Evolutionary conservation across 2,797 vertebrate genomes (phyloP).

Genomic region (Neosalanx taihuensis): DNA sequence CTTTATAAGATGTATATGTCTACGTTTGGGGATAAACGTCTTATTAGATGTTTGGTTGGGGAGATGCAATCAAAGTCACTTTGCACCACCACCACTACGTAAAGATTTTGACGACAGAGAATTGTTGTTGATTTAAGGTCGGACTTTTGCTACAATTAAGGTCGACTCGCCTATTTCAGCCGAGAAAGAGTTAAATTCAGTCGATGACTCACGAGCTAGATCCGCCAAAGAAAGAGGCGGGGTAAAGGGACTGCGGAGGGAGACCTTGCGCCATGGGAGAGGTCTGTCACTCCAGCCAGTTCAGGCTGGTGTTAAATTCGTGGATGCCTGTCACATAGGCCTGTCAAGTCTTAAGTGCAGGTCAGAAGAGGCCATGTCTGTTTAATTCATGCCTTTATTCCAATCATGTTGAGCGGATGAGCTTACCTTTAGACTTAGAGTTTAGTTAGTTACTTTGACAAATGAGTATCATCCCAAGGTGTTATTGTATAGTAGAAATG

Average conservation of each 20-base stretch:
- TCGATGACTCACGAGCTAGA: conserved; percentile 68
- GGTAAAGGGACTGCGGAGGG: conserved; percentile 58
- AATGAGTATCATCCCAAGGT: neutral
- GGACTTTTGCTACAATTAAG: conserved; percentile 49
- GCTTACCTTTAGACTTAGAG: too few relatives aligned
- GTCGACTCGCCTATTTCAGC: neutral
- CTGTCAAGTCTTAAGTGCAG: conserved; percentile 48
- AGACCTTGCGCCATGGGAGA: conserved; percentile 10
- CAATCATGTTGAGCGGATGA: neutral
- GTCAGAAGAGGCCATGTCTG: conserved; percentile 24
- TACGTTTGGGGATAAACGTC: too few relatives aligned
- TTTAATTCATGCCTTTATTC: conserved; percentile 64
- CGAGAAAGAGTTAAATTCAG: conserved; percentile 53
- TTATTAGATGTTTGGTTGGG: too few relatives aligned
- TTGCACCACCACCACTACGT: neutral
- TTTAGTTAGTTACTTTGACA: conserved; percentile 13
- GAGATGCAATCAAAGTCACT: too few relatives aligned
- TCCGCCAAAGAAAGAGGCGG: conserved; percentile 55
- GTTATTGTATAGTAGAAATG: neutral
- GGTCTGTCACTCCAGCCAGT: conserved; percentile 22
- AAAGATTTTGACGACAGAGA: conserved; percentile 8
- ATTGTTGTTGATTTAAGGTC: conserved; percentile 23
- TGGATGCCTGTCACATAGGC: conserved; percentile 52
- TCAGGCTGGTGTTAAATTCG: conserved; percentile 52
- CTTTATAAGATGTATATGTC: too few relatives aligned